Evolutionary conservation across 2,113 vertebrate genomes (phyloP), one percentile per base, ranked within the genome.

Genomic region (Sialia sialis): DNA sequence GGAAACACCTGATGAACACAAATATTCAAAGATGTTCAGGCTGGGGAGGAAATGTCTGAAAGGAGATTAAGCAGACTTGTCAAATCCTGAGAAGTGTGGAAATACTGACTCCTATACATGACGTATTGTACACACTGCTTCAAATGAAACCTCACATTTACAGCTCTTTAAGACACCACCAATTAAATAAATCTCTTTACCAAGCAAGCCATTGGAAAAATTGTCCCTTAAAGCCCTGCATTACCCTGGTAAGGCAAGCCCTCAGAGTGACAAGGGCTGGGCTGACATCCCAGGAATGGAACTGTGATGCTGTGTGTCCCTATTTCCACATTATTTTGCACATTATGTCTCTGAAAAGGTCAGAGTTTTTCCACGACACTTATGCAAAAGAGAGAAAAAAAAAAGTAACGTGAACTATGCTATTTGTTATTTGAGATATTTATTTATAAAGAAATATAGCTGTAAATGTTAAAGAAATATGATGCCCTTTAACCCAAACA

Each of bases 371-470:
- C 94, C 94, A 95, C 29, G 79, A 97, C 89, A 98, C 94, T 97
- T 98, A 98, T 98, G 98, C 98, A 98, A 98, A 98, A 97, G 95
- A 96, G 95, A 97, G 97, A 96, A 39, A 39, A 39, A 93, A 95
- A 94, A 93, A 96, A 95, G 69, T 91, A 96, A 94, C 14, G 21
- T 97, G 96, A 96, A 90, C 95, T 97, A 97, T 97, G 97, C 98
- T 97, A 66, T 97, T 98, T 97, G 96, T 97, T 97, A 96, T 98
- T 97, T 97, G 94, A 98, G 96, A 98, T 97, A 97, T 97, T 97
- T 98, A 98, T 98, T 98, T 97, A 96, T 98, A 96, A 98, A 98
- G 95, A 97, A 97, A 96, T 97, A 97, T 98, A 97, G 94, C 90
- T 98, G 97, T 98, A 98, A 97, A 97, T 97, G 97, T 98, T 96